Base-by-base conservation (phyloP, 2,797 vertebrate genomes). In the Platalea minor region DNA sequence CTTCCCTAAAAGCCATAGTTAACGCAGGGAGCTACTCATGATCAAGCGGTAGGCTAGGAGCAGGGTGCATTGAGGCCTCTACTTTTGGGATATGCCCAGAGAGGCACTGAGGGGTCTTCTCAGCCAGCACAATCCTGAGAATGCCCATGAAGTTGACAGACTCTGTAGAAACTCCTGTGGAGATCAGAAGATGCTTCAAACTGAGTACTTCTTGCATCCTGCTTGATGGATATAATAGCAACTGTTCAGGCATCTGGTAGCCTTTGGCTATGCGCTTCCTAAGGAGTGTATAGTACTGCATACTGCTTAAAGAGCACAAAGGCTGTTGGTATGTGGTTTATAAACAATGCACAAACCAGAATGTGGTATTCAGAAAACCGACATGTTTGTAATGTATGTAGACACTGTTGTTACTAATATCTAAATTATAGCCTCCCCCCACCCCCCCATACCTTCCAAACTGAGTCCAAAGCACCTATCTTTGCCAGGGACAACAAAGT, bases 131-230 rank as follows among this genome's bases (percentile, higher is more conserved):
- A 93, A 69, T 46, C 76, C 85, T 84, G 65, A 76, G 73, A 74
- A 88, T 51, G 57, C 39, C 65, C 79, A 76, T 16, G 39, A 88
- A 92, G 51, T 4, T 86, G 51, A 76, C 87, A 92, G 76, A 85
- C 31, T 51, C 72, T 95, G 37, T 18, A 86, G 85, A 93, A 91
- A 67, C 43, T 76, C 94, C 91, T 43, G 59, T 65, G 69, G 93
- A 92, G 85, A 94, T 92, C 93, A 96, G 87, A 96, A 82, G 73
- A 94, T 68, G 46, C 69, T 94, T 96, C 89, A 92, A 95, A 93
- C 73, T 35, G 93, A 86, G 78, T 35, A 82, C 39, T 84, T 51
- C 92, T 95, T 53, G 73, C 59, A 77, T 73, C 70, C 54, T 85
- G 56, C 75, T 80, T 53, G 5, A 53, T 33, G 81, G 85, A 65